phyloP scores from a whole-genome alignment of 2,797 vertebrate genomes.

The Enteromius fasciolatus region DNA sequence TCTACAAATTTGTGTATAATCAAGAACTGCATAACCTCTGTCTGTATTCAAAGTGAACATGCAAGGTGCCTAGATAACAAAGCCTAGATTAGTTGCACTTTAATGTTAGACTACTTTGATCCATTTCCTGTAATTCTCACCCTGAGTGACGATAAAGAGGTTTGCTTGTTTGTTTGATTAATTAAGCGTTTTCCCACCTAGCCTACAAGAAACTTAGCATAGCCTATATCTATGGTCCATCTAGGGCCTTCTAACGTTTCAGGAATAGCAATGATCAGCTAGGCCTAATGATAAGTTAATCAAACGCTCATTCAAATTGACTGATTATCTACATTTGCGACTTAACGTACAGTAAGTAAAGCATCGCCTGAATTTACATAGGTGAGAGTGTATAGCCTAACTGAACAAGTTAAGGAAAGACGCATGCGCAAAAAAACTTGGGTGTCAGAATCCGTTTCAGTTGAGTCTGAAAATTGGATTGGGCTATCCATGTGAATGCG shows the following conservation, averaged over 20 bases:
- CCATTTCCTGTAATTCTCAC: not conserved
- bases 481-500: not conserved
- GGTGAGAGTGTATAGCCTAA: not conserved
- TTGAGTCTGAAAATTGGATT: not conserved
- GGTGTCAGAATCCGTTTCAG: not conserved
- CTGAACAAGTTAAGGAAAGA: not conserved
- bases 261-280: conserved; percentile 8
- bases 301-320: conserved; percentile 15
- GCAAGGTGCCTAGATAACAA: not conserved
- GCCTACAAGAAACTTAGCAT: not conserved
- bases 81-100: too few relatives aligned
- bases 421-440: not conserved
- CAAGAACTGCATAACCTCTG: not conserved
- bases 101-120: not conserved
- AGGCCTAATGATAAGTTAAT: not conserved
- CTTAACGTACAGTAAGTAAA: not conserved
- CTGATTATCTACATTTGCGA: not conserved
- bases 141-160: not conserved
- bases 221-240: too few relatives aligned
- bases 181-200: not conserved
- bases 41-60: not conserved
- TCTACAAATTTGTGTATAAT: not conserved
- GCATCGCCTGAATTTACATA: not conserved
- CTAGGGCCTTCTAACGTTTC: not conserved
- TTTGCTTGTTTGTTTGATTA: not conserved